A percentile compares a stretch with the other conserved stretches of the same genome.
These are phyloP conservation scores for Salticus scenicus DNA, from an alignment of 2,888 invertebrate genomes.

Conservation along the genomic window DNA sequence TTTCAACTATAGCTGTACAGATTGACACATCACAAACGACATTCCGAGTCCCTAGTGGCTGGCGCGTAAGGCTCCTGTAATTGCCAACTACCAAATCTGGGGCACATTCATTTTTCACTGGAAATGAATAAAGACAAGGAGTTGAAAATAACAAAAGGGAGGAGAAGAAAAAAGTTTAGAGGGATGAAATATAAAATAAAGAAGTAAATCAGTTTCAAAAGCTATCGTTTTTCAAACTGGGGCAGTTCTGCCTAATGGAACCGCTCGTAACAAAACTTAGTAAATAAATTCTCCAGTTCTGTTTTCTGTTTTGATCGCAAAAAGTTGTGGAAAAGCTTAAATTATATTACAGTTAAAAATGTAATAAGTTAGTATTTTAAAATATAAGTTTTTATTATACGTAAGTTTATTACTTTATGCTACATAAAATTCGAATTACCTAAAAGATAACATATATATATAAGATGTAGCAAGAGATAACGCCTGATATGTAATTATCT, in stretches of 20 bases:
- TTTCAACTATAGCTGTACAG: neutral
- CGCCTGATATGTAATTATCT: no score
- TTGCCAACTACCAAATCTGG: neutral
- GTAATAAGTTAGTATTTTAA: no score
- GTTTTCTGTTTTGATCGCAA: no score
- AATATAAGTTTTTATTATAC: no score
- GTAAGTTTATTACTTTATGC: no score
- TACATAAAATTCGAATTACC: no score
- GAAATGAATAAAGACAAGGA: constrained; percentile 8
- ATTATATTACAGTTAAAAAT: no score
- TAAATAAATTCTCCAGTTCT: no score
- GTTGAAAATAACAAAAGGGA: neutral
- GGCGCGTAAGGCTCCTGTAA: neutral
- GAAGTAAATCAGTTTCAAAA: neutral
- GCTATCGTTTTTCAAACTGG: neutral
- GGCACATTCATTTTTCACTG: constrained; percentile 1
- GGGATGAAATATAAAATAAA: neutral
- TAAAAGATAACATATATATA: no score
- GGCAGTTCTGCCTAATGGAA: neutral
- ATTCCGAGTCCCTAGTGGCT: neutral
- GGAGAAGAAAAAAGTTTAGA: neutral
- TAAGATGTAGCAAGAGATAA: no score
- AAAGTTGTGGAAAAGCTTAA: no score
- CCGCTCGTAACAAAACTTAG: no score
- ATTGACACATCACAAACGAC: neutral